Conservation (phyloP, 2,888 invertebrate genomes). For the Liodrosophila aerea region DNA sequence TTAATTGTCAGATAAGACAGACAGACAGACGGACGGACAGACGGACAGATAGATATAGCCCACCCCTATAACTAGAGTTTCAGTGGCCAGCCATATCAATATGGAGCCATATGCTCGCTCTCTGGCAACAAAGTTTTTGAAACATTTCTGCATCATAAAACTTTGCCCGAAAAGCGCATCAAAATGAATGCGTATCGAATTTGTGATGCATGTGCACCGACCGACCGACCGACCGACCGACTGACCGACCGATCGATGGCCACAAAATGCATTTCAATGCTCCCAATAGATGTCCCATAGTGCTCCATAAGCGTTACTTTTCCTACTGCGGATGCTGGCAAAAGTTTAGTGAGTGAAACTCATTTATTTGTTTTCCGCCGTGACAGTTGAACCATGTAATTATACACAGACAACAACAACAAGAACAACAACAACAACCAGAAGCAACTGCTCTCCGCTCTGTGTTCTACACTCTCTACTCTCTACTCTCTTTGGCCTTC, state of each 20-base stretch:
- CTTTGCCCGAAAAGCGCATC: constrained; percentile 33
- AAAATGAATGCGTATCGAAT: constrained; percentile 50
- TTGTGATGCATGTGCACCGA: constrained; percentile 45
- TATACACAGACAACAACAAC: constrained; percentile 72
- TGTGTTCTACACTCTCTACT: not conserved
- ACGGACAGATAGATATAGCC: too few species aligned
- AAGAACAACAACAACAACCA: too few species aligned
- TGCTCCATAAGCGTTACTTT: too few species aligned
- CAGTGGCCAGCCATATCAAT: too few species aligned
- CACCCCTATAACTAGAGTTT: too few species aligned
- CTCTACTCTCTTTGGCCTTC: not conserved
- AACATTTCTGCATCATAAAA: constrained; percentile 55
- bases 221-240: too few species aligned
- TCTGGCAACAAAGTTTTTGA: constrained; percentile 34
- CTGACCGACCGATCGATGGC: constrained; percentile 52
- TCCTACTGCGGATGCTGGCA: constrained; percentile 13
- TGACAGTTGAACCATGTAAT: constrained; percentile 76
- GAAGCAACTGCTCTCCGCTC: too few species aligned
- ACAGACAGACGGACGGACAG: not conserved
- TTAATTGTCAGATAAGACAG: constrained; percentile 27
- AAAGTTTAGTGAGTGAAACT: constrained; percentile 58
- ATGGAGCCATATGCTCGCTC: constrained; percentile 12
- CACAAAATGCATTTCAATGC: constrained; percentile 44
- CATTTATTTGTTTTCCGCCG: constrained; percentile 71
- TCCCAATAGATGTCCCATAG: not conserved